Evolutionary conservation across 1,140 invertebrate species (phyloP).

Genomic region (Reticulitermes speratus): DNA sequence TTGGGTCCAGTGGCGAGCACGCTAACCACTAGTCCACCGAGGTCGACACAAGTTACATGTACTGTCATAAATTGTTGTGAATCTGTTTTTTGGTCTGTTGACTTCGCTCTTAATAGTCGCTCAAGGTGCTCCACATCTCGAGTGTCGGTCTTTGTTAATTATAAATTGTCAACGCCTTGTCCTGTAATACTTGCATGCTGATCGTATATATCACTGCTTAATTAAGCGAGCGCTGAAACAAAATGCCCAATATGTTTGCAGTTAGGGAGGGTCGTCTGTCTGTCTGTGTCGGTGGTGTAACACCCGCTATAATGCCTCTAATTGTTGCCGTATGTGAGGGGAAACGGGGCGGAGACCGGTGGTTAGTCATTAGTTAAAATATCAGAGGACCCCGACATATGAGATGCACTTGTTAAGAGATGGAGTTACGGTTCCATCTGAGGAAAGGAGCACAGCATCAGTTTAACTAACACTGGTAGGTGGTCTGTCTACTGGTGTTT

Average conservation of each 20-base stretch:
- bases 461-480: background rate
- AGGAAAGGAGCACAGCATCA: background rate
- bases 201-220: background rate
- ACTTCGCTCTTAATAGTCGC: too few species aligned
- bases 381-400: background rate
- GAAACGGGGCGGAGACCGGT: background rate
- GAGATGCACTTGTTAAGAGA: background rate
- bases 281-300: background rate
- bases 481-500: too few species aligned
- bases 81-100: too few species aligned
- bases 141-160: background rate
- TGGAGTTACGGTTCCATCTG: background rate
- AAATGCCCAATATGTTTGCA: background rate
- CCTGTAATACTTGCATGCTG: background rate
- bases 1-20: too few species aligned
- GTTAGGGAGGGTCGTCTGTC: background rate
- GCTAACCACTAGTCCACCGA: too few species aligned
- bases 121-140: too few species aligned
- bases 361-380: background rate
- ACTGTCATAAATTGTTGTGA: too few species aligned
- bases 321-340: background rate
- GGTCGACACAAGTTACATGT: too few species aligned
- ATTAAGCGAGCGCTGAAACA: background rate
- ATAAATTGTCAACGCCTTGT: background rate
- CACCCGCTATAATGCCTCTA: background rate